Evolutionary conservation across 2,113 vertebrate genomes (phyloP), one percentile per base, ranked within the genome.

Genomic region (Picathartes gymnocephalus): DNA sequence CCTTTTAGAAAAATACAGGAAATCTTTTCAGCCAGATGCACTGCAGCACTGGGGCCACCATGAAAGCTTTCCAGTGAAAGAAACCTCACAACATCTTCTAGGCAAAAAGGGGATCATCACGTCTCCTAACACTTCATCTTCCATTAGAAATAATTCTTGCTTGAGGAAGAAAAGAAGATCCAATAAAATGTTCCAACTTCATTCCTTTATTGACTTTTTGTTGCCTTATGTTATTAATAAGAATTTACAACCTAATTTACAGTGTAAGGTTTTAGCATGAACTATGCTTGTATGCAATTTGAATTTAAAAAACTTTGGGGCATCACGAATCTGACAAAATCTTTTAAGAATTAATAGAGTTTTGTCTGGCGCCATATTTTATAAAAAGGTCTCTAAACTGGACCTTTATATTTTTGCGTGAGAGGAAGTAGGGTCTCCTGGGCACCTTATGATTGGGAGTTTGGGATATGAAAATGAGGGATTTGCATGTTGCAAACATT

Each of bases 11-110:
- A 93, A 95, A 89, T 86, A 95, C 95, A 97, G 96, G 96, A 97
- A 97, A 97, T 94, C 95, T 97, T 93, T 81, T 78, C 88, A 91
- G 76, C 92, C 96, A 97, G 92, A 95, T 97, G 96, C 74, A 88
- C 60, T 84, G 76, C 95, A 96, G 95, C 68, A 74, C 91, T 94
- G 88, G 40, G 96, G 95, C 95, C 96, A 97, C 96, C 96, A 93
- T 95, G 94, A 70, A 95, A 94, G 94, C 84, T 94, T 90, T 28
- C 1, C 86, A 70, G 94, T 92, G 90, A 94, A 93, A 97, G 86
- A 95, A 97, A 95, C 79, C 80, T 93, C 92, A 90, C 80, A 96
- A 92, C 92, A 93, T 86, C 91, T 92, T 96, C 95, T 88, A 96
- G 66, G 88, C 92, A 94, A 95, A 96, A 81, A 92, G 48, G 85